Evolutionary conservation across 2,113 vertebrate genomes (phyloP), one percentile per base, ranked within the genome.

Genomic region (Hydrochoerus hydrochaeris): DNA sequence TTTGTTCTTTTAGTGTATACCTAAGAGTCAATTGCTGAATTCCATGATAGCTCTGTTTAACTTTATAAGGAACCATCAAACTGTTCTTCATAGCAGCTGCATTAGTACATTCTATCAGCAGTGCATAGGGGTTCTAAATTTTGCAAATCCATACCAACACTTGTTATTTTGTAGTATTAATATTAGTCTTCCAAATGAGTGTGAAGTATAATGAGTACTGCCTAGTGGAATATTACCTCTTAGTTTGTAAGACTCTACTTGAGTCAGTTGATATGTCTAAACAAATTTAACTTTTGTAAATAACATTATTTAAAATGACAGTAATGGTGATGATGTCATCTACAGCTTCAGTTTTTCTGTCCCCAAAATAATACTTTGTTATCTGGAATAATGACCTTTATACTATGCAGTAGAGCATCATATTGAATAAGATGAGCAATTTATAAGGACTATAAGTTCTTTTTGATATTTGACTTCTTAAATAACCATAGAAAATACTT

Each of bases 201-300:
- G 14, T 90, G 81, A 96, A 90, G 24, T 88, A 91, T 80, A 92
- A 91, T 78, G 85, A 41, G 5, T 54, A 41, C 5, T 60, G 83
- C 94, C 24, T 8, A 94, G 44, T 92, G 19, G 88, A 87, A 57
- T 94, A 69, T 88, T 77, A 92, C 71, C 16, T 94, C 14, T 83
- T 85, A 91, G n/a, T 97, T 94, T 58, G 3, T 95, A 71, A 93
- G 62, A 85, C 32, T 90, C 20, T 38, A 16, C 41, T 19, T 84
- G 54, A 63, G 60, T 92, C 35, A 57, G 8, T 82, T 69, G 38
- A n/a, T 62, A 3, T 54, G 1, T 93, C 30, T 93, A 78, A 94
- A 91, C 67, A 95, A 41, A 95, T 32, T 65, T 96, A 87, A 90
- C 52, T 20, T 88, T 91, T 91, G 49, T 35, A 88, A 85, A 81